phyloP scores from a whole-genome alignment of 2,797 vertebrate genomes.

The Sebastes trivittatus region DNA sequence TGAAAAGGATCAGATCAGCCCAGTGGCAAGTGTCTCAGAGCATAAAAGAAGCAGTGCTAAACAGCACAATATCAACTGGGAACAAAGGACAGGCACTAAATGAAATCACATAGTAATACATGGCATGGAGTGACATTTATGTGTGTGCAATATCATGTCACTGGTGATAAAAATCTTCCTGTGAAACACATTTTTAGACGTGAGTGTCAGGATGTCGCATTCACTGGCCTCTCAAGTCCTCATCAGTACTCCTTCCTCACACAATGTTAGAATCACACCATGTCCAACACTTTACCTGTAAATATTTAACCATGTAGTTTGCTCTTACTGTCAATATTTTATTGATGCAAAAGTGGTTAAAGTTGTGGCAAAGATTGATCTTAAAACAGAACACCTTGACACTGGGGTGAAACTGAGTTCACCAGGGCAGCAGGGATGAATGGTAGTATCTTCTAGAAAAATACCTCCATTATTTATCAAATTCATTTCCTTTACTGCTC shows the following conservation, averaged over 20 bases:
- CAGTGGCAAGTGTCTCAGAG: slow-evolving; percentile 13
- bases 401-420: slow-evolving; percentile 45
- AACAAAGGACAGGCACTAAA: slow-evolving; percentile 23
- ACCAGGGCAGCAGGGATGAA: neutral
- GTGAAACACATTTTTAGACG: slow-evolving; percentile 1
- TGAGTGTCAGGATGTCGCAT: neutral
- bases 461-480: slow-evolving; percentile 46
- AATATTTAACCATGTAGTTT: slow-evolving; percentile 56
- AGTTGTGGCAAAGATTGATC: slow-evolving; percentile 16
- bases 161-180: neutral
- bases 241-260: neutral
- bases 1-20: slow-evolving; percentile 48
- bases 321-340: slow-evolving; percentile 57
- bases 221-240: slow-evolving; percentile 1
- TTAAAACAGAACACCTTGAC: slow-evolving; percentile 32
- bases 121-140: slow-evolving; percentile 23
- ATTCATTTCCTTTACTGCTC: slow-evolving; percentile 7
- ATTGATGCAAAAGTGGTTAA: slow-evolving; percentile 53
- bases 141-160: slow-evolving; percentile 10
- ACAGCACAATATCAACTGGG: neutral
- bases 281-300: slow-evolving; percentile 13
- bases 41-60: slow-evolving; percentile 22
- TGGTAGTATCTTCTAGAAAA: slow-evolving; percentile 1
- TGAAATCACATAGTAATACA: slow-evolving; percentile 3
- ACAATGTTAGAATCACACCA: slow-evolving; percentile 9